Base-by-base conservation (phyloP, 2,888 invertebrate species). In the Chrysina gloriosa region DNA sequence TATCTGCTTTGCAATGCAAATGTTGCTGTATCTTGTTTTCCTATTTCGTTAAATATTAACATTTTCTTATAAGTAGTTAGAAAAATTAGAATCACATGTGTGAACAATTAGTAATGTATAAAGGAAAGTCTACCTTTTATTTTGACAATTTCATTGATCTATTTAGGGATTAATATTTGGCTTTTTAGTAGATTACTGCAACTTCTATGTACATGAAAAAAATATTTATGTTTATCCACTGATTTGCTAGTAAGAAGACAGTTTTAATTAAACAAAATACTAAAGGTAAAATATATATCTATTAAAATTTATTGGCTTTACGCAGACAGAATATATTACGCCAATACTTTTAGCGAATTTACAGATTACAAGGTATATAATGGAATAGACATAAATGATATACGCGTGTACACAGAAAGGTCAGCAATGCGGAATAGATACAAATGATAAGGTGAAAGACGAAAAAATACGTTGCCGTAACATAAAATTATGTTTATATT, bases 361-460 rank as follows among this genome's bases (percentile, higher is more conserved):
- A 50, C 14, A 50, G 50, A 11, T 50, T 27, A 27, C 25, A 25
- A 50, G 25, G 27, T 50, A 50, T 27, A 50, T 16, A 50, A 27
- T 14, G 27, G 50, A 48, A 48, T 25, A 23, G 48, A 25, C 25
- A 48, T 48, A 48, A 48, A 48, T 48, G 27, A 50, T 50, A 23
- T 14, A 50, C 25, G 25, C 11, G 50, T 50, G 25, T 50, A 50
- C 14, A 25, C 11, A 27, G 50, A 11, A 50, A 50, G 25, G 27
- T 50, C 50, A 14, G 29, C 27, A 50, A 50, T 50, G 50, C 50
- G 50, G 27, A 50, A 50, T 50, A 50, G 27, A 50, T 50, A 50
- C n/a, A 14, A 11, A 50, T 50, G 27, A 50, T 29, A 50, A 50
- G 1, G 16, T 27, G 2, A 11, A 48, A 25, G 23, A 25, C 9